phyloP scores from a whole-genome alignment of 2,113 vertebrate species.

The Morone chrysops region DNA sequence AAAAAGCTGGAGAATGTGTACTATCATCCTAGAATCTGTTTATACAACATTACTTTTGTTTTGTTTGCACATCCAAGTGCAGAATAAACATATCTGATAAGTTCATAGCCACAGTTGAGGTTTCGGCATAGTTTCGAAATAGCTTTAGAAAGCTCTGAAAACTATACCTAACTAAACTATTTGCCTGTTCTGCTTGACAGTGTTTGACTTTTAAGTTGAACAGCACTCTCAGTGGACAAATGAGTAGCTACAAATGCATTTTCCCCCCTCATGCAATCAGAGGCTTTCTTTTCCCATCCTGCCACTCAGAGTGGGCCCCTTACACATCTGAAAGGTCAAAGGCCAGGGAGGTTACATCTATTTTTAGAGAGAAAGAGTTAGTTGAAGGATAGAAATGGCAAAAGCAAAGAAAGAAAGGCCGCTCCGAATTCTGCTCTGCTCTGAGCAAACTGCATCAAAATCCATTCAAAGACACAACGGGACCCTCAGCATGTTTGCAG shows the following conservation, averaged over 20 bases:
- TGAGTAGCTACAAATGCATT: neutral
- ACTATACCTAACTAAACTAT: no score
- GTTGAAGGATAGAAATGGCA: neutral
- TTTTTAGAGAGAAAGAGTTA: neutral
- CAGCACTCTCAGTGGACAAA: neutral
- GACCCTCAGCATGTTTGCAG: neutral
- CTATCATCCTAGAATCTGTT: neutral
- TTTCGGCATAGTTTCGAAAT: neutral
- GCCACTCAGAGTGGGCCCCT: neutral
- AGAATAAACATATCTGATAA: no score
- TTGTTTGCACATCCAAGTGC: neutral
- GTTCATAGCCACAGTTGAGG: neutral
- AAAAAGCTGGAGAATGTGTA: neutral
- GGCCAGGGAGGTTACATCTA: slow-evolving; percentile 17
- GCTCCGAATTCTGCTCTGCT: slow-evolving; percentile 3
- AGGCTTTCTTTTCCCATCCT: neutral
- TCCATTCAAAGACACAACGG: slow-evolving; percentile 33
- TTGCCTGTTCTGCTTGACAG: neutral
- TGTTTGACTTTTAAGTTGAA: neutral
- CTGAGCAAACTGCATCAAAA: slow-evolving; percentile 6
- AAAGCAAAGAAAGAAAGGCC: slow-evolving; percentile 4
- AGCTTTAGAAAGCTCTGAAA: neutral
- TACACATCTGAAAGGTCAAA: slow-evolving; percentile 17
- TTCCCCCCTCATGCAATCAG: neutral
- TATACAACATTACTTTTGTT: neutral